phyloP scores from a whole-genome alignment of 64 coral and sea anemone genomes.

The Dendronephthya gigantea region DNA sequence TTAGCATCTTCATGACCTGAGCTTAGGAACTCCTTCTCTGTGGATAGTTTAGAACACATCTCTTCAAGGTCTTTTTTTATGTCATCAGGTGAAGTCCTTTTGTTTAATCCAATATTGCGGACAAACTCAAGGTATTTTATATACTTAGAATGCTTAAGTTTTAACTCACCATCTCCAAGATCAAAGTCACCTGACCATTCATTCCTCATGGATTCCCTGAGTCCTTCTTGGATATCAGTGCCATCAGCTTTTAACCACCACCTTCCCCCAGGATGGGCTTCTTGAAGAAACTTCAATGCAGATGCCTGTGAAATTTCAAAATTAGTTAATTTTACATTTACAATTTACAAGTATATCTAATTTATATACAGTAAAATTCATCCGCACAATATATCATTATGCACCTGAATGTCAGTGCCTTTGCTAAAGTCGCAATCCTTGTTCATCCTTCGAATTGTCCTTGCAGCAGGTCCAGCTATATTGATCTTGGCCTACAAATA shows the following conservation, averaged over 20 bases:
- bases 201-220: background rate
- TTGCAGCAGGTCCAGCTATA: constrained; percentile 30
- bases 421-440: background rate
- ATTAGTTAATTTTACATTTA: no score
- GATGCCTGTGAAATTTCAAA: background rate
- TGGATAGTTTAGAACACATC: background rate
- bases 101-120: background rate
- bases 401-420: background rate
- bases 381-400: background rate
- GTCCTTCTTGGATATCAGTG: background rate
- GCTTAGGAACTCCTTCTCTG: background rate
- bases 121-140: background rate
- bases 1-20: background rate
- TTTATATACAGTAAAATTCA: background rate
- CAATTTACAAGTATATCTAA: background rate
- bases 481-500: constrained; percentile 43
- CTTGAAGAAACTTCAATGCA: background rate
- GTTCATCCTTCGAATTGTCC: background rate
- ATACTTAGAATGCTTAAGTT: background rate
- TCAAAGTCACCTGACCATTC: background rate
- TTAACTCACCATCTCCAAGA: background rate
- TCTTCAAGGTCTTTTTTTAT: background rate
- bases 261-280: background rate
- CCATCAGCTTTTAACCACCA: constrained; percentile 6
- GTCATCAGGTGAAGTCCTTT: background rate